Evolutionary conservation across 1,140 invertebrate species (phyloP).

Genomic region (Monomorium pharaonis): DNA sequence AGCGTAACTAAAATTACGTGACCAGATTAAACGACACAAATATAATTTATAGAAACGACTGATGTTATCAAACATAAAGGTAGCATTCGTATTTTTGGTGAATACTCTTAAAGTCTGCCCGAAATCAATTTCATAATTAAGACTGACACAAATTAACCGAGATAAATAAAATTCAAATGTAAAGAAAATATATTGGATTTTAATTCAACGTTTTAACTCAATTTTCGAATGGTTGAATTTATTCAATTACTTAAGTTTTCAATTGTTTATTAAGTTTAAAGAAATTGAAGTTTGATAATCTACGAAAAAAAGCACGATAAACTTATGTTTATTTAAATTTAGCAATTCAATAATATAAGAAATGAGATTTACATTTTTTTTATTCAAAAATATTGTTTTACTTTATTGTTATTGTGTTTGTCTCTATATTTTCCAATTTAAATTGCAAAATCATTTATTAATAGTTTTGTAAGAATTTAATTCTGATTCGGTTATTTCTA

Average conservation of each 20-base stretch:
- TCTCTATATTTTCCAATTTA: background rate
- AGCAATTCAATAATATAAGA: background rate
- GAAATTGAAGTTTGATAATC: background rate
- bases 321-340: background rate
- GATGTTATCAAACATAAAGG: conserved; percentile 19
- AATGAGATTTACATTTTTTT: background rate
- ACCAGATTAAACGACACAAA: conserved; percentile 8
- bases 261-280: background rate
- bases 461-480: background rate
- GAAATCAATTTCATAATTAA: background rate
- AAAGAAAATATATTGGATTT: background rate
- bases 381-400: background rate
- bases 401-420: too few relatives aligned
- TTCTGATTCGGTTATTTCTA: background rate
- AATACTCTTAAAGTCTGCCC: background rate
- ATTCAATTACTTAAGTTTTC: background rate
- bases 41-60: conserved; percentile 7
- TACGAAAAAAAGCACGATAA: background rate
- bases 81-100: background rate
- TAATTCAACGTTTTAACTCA: background rate
- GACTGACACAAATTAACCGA: background rate
- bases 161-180: background rate
- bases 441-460: background rate
- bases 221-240: background rate
- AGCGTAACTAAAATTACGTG: background rate